A percentile compares a stretch with the other conserved stretches of the same genome.
Conservation (phyloP, 2,888 invertebrate genomes). For the Synergus japonicus region DNA sequence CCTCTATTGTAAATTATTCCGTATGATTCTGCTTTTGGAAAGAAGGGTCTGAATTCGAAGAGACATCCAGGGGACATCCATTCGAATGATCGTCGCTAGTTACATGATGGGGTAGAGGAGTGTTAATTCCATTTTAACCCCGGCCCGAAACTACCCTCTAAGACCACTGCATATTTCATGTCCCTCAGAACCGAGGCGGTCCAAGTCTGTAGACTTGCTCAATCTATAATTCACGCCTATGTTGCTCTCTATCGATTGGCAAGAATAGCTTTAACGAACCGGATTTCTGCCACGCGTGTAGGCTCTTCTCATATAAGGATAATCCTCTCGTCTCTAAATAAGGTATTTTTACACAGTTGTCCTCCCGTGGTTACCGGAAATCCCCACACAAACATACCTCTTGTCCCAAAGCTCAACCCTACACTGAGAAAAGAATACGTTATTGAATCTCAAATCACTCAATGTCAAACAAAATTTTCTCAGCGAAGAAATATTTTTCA, state of each 20-base stretch:
- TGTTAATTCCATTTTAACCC: conserved; percentile 73
- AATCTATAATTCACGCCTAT: conserved; percentile 68
- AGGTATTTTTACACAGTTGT: not conserved
- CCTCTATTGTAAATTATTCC: not conserved
- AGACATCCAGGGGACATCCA: conserved; percentile 43
- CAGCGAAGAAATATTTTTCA: no score
- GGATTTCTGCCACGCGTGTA: conserved; percentile 44
- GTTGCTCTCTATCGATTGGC: conserved; percentile 64
- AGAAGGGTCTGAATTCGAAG: conserved; percentile 17
- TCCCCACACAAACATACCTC: not conserved
- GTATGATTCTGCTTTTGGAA: not conserved
- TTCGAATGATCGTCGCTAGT: conserved; percentile 58
- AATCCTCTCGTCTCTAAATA: conserved; percentile 1
- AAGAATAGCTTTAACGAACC: conserved; percentile 59
- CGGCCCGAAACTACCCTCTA: conserved; percentile 71
- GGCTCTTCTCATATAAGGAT: not conserved
- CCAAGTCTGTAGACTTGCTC: conserved; percentile 65
- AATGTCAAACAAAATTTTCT: no score
- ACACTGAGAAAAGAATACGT: not conserved
- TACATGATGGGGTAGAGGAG: conserved; percentile 54
- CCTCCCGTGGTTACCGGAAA: not conserved
- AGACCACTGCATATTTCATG: conserved; percentile 75
- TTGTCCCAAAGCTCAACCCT: not conserved
- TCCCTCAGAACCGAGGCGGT: conserved; percentile 52
- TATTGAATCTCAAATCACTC: no score